Percentiles rank a stretch among this genome's conserved stretches.
These are phyloP conservation scores for Alcedo atthis DNA, from an alignment of 2,797 vertebrate species.

Conservation along the genomic window DNA sequence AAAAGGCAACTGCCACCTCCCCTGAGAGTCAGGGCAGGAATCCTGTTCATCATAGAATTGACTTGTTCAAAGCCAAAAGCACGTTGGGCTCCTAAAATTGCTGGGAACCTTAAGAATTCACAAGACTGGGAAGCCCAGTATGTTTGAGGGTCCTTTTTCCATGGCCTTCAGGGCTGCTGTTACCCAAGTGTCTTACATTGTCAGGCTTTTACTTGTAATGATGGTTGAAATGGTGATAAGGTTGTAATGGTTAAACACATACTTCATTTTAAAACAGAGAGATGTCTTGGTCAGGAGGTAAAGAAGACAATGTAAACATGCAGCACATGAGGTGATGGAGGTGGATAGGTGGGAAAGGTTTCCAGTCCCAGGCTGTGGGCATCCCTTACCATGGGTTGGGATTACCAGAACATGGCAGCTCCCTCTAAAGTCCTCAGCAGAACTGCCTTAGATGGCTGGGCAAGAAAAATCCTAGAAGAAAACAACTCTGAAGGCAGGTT, in stretches of 20 bases:
- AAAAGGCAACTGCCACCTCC: not conserved
- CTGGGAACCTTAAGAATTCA: not conserved
- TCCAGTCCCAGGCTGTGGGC: not conserved
- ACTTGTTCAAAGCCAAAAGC: not conserved
- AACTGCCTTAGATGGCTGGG: not conserved
- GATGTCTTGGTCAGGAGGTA: accelerated
- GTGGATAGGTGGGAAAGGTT: not conserved
- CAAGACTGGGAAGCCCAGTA: not conserved
- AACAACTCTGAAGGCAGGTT: not conserved
- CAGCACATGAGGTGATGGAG: not conserved
- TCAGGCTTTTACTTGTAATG: not conserved
- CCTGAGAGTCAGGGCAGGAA: accelerated
- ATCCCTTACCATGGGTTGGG: not conserved
- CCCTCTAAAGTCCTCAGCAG: not conserved
- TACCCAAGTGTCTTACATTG: not conserved
- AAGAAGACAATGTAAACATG: accelerated
- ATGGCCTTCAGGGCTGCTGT: not conserved
- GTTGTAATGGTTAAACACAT: not conserved
- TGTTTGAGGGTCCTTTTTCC: not conserved
- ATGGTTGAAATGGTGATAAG: not conserved
- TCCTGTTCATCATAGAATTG: not conserved
- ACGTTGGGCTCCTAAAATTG: not conserved
- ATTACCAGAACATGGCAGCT: accelerated
- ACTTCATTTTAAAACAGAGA: not conserved
- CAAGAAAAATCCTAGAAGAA: not conserved